Evolutionary conservation across 2,797 vertebrate genomes (phyloP).

Genomic region (Okamejei kenojei): DNA sequence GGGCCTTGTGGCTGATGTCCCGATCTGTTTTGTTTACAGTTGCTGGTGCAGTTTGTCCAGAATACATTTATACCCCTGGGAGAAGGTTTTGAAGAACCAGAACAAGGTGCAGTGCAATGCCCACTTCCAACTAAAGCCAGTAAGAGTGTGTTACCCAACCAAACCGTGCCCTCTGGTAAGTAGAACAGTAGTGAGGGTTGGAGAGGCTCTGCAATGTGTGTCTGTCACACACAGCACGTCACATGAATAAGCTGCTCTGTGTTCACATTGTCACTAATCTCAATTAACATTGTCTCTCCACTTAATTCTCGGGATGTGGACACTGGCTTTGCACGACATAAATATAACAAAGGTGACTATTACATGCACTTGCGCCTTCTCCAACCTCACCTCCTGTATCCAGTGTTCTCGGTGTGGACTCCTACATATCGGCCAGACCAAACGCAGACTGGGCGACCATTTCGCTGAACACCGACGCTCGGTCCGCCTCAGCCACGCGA

Average conservation of each 20-base stretch:
- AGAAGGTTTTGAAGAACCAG: constrained; percentile 79
- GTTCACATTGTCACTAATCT: not conserved
- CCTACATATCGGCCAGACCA: too few relatives aligned
- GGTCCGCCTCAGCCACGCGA: too few relatives aligned
- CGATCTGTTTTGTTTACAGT: constrained; percentile 54
- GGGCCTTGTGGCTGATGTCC: not conserved
- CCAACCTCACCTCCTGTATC: too few relatives aligned
- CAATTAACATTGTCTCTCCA: not conserved
- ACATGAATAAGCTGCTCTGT: not conserved
- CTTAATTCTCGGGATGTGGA: not conserved
- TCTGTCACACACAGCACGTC: too few relatives aligned
- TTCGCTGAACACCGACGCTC: too few relatives aligned
- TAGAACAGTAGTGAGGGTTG: not conserved
- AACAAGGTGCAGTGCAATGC: constrained; percentile 74
- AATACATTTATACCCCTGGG: constrained; percentile 92
- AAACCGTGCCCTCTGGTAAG: constrained; percentile 84
- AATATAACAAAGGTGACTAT: not conserved
- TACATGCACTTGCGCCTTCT: not conserved
- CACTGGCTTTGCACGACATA: not conserved
- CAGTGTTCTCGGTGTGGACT: too few relatives aligned
- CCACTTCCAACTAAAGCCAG: constrained; percentile 78
- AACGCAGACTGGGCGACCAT: too few relatives aligned
- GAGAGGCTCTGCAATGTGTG: not conserved
- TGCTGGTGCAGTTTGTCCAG: constrained; percentile 99
- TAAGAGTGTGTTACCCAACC: constrained; percentile 78